Evolutionary conservation across 2,797 vertebrate species (phyloP).

Genomic region (Tarsius wallacei): DNA sequence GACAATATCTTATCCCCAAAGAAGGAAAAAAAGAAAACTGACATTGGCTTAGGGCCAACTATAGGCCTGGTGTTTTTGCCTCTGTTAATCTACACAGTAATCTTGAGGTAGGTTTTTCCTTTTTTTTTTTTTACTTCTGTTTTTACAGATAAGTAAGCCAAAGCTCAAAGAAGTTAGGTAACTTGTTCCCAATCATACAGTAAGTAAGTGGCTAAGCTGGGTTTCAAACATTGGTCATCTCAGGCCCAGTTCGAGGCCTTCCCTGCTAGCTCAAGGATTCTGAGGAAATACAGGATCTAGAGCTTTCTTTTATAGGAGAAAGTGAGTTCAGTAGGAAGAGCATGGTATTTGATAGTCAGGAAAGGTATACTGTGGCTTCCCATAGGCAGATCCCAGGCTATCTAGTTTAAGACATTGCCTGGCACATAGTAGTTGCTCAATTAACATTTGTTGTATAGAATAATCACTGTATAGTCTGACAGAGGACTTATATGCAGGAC

Average conservation of each 20-base stretch:
- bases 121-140: not conserved
- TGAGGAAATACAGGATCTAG: not conserved
- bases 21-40: not conserved
- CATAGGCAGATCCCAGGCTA: accelerated
- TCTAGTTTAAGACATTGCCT: not conserved
- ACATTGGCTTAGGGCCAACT: not conserved
- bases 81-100: not conserved
- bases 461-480: not conserved
- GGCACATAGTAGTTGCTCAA: not conserved
- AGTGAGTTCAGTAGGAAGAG: not conserved
- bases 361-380: not conserved
- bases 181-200: not conserved
- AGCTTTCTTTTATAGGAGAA: not conserved
- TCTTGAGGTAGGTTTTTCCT: not conserved
- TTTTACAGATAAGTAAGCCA: not conserved
- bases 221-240: not conserved
- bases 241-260: not conserved
- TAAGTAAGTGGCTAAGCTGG: not conserved
- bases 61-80: accelerated
- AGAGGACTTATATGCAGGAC: not conserved
- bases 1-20: not conserved
- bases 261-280: not conserved
- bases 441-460: not conserved
- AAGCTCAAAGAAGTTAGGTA: not conserved
- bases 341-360: not conserved